Conservation (phyloP, 2,113 vertebrate genomes). For the Dasypus novemcinctus region DNA sequence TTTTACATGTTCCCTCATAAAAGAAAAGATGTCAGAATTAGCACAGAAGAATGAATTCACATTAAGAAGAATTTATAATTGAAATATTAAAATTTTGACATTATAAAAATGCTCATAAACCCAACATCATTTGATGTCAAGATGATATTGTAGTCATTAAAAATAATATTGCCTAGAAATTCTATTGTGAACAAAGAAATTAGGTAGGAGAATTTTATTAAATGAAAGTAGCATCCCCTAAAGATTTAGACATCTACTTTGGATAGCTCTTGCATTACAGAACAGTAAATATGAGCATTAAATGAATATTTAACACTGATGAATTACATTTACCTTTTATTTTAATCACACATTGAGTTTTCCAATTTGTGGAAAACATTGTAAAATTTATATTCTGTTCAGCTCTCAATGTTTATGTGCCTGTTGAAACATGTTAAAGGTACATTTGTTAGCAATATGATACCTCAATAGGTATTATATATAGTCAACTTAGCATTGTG, state of each 20-base stretch:
- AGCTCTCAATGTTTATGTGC: slow-evolving; percentile 15
- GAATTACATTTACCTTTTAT: slow-evolving; percentile 28
- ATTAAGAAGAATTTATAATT: slow-evolving; percentile 68
- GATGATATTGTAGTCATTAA: slow-evolving; percentile 62
- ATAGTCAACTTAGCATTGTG: neutral
- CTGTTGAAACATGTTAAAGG: neutral
- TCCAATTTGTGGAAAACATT: slow-evolving; percentile 29
- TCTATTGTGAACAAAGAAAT: slow-evolving; percentile 48
- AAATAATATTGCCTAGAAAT: slow-evolving; percentile 45
- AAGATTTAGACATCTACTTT: slow-evolving; percentile 47
- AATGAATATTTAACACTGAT: slow-evolving; percentile 18
- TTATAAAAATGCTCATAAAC: slow-evolving; percentile 66
- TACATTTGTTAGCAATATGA: slow-evolving; percentile 23
- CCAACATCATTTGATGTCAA: slow-evolving; percentile 57
- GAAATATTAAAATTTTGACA: slow-evolving; percentile 74
- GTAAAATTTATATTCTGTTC: slow-evolving; percentile 33
- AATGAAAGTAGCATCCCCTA: slow-evolving; percentile 51
- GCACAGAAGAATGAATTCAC: slow-evolving; percentile 43
- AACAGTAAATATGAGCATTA: slow-evolving; percentile 41
- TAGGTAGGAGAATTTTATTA: slow-evolving; percentile 52
- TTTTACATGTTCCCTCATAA: neutral
- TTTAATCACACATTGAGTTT: slow-evolving; percentile 26
- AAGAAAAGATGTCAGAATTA: slow-evolving; percentile 56
- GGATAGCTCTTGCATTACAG: slow-evolving; percentile 20
- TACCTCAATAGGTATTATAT: neutral